These are phyloP conservation scores for Theonella swinhoei DNA, from an alignment of 37 sponge, comb jelly and placozoan species.

Conservation along the genomic window DNA sequence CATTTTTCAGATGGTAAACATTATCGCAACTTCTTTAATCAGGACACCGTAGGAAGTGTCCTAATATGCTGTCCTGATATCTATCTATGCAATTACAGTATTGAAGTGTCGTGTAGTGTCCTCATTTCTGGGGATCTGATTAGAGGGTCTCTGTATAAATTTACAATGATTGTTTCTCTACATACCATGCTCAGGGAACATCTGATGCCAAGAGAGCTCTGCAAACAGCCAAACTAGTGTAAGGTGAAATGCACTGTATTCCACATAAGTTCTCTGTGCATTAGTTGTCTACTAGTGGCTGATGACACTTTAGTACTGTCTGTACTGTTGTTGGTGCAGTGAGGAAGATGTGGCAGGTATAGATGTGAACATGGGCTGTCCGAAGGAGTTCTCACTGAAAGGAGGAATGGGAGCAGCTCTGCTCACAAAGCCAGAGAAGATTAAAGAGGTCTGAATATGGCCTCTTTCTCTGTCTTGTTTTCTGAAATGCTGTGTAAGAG, in stretches of 20 bases:
- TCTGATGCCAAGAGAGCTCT: slow-evolving; percentile 78
- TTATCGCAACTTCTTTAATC: not conserved
- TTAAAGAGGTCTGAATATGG: slow-evolving; percentile 48
- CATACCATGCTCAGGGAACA: slow-evolving; percentile 81
- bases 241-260: slow-evolving; percentile 7
- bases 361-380: slow-evolving; percentile 99
- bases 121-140: too few relatives aligned
- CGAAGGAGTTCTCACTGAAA: slow-evolving; percentile 97
- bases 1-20: slow-evolving; percentile 93
- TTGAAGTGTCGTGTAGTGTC: not conserved
- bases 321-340: slow-evolving; percentile 51
- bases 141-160: too few relatives aligned
- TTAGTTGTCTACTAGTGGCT: not conserved
- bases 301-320: not conserved
- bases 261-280: not conserved
- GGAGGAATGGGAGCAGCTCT: slow-evolving; percentile 99
- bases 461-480: not conserved
- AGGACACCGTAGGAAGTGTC: too few relatives aligned
- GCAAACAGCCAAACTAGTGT: slow-evolving; percentile 71
- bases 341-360: slow-evolving; percentile 93
- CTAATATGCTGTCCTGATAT: too few relatives aligned
- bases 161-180: too few relatives aligned
- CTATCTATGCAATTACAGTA: too few relatives aligned
- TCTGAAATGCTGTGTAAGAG: not conserved
- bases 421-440: slow-evolving; percentile 81